Evolutionary conservation across 1,140 invertebrate species (phyloP).

Genomic region (Belonocnema kinseyi): DNA sequence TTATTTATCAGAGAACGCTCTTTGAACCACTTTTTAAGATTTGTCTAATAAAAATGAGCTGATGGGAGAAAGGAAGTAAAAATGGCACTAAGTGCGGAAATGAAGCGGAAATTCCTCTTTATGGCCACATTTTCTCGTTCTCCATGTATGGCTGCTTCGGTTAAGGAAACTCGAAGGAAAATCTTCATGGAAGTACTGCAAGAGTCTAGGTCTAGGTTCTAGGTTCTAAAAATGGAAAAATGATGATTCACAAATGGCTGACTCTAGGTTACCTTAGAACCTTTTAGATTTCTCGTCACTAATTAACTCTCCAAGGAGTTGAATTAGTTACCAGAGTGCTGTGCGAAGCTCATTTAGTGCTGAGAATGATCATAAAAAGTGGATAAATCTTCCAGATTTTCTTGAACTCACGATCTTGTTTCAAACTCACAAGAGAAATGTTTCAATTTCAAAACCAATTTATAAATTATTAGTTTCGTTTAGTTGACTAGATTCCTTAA

Average conservation of each 20-base stretch:
- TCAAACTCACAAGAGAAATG: too few relatives aligned
- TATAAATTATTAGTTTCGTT: too few relatives aligned
- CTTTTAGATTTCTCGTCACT: slow-evolving; percentile 5
- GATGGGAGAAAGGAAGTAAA: background rate
- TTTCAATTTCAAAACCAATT: too few relatives aligned
- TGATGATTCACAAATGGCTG: slow-evolving; percentile 24
- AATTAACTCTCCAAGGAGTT: slow-evolving; percentile 23
- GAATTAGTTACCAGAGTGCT: slow-evolving; percentile 10
- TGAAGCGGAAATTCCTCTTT: slow-evolving; percentile 20
- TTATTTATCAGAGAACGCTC: too few relatives aligned
- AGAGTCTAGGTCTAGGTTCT: slow-evolving; percentile 29
- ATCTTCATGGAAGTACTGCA: background rate
- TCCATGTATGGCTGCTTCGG: background rate
- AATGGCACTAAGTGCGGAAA: background rate
- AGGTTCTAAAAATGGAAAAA: slow-evolving; percentile 10
- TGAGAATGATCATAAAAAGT: background rate
- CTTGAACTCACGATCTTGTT: too few relatives aligned
- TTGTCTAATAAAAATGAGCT: background rate
- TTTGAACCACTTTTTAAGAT: background rate
- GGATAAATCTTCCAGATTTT: background rate
- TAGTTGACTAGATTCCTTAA: too few relatives aligned
- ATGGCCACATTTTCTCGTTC: slow-evolving; percentile 12
- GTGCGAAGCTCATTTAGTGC: slow-evolving; percentile 10
- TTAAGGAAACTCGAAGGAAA: slow-evolving; percentile 12
- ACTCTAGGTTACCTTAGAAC: slow-evolving; percentile 10